Percentiles rank a stretch among this genome's conserved stretches.
phyloP scores from a whole-genome alignment of 2,113 vertebrate genomes.

The Strix aluco region DNA sequence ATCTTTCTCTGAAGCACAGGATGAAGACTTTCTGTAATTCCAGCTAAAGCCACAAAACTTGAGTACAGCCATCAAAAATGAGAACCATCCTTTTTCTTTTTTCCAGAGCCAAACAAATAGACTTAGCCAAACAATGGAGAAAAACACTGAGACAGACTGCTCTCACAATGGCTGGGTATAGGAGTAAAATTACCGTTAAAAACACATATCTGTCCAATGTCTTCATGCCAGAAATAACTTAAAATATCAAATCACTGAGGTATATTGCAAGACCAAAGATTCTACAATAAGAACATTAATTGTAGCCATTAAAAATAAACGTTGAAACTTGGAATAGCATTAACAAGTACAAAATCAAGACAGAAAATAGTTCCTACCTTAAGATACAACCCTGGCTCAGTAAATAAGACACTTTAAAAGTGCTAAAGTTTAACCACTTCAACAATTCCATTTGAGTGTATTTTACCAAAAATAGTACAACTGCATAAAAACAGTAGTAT shows the following conservation, averaged over 20 bases:
- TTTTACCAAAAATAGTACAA: background rate
- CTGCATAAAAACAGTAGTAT: background rate
- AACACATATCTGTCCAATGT: background rate
- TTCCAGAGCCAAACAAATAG: background rate
- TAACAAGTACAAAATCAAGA: background rate
- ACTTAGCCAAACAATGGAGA: background rate
- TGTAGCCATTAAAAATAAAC: background rate
- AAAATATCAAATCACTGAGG: background rate
- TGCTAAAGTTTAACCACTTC: background rate
- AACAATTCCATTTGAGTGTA: background rate
- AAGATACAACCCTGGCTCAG: background rate
- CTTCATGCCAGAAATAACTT: background rate
- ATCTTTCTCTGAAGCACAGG: background rate
- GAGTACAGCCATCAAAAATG: slow-evolving; percentile 34
- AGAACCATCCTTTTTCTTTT: slow-evolving; percentile 3
- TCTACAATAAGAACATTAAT: background rate
- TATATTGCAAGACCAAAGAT: background rate
- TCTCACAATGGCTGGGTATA: background rate
- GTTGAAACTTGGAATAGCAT: background rate
- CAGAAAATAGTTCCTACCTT: background rate
- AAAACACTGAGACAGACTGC: background rate
- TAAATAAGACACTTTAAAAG: background rate
- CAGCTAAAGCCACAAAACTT: slow-evolving; percentile 49
- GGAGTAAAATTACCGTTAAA: background rate
- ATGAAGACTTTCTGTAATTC: slow-evolving; percentile 10